phyloP scores from a whole-genome alignment of 2,113 vertebrate genomes.

The Tupaia tana region DNA sequence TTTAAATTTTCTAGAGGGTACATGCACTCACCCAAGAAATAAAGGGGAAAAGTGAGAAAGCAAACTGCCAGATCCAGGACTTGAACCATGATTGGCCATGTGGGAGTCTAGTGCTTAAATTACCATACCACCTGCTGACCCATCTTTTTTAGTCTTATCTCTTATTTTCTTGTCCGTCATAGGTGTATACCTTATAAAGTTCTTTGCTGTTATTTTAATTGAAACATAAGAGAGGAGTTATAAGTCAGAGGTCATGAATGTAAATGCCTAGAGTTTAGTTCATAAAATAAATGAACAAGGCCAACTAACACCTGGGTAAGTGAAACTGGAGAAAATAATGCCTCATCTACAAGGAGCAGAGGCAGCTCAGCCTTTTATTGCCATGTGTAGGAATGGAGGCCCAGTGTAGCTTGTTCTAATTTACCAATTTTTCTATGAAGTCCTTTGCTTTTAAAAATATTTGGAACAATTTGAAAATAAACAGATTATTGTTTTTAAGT shows the following conservation, averaged over 20 bases:
- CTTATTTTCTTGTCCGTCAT: not conserved
- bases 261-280: not conserved
- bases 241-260: not conserved
- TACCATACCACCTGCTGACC: too few relatives aligned
- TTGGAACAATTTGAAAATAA: not conserved
- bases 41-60: too few relatives aligned
- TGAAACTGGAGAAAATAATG: not conserved
- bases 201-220: not conserved
- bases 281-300: not conserved
- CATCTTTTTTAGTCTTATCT: not conserved
- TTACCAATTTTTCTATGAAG: not conserved
- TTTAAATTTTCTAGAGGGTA: too few relatives aligned
- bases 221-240: not conserved
- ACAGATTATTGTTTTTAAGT: not conserved
- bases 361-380: not conserved
- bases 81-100: too few relatives aligned
- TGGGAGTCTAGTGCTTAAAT: too few relatives aligned
- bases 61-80: too few relatives aligned
- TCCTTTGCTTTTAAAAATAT: slow-evolving; percentile 17
- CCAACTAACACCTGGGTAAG: not conserved
- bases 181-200: not conserved
- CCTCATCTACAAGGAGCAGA: not conserved
- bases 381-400: not conserved
- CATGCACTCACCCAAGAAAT: too few relatives aligned
- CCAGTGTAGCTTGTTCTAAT: not conserved